phyloP scores from a whole-genome alignment of 2,113 vertebrate genomes.

The Daphoenositta chrysoptera region DNA sequence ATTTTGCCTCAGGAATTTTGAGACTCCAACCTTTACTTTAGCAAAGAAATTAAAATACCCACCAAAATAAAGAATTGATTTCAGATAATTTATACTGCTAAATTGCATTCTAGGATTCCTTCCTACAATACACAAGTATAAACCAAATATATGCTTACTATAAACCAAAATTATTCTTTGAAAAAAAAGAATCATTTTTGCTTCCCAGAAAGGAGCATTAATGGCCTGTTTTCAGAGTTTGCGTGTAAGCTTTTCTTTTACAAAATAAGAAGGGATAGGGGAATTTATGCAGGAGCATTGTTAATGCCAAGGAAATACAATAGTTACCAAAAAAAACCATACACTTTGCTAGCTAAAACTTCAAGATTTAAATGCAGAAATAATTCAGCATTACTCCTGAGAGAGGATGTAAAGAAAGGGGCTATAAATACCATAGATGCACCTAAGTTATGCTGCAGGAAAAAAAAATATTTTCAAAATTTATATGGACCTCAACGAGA shows the following conservation, averaged over 20 bases:
- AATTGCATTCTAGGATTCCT: not conserved
- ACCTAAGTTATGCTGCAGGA: not conserved
- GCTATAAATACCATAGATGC: not conserved
- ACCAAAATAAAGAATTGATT: not conserved
- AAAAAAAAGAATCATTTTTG: not conserved
- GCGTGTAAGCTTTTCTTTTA: not conserved
- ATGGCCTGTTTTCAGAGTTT: not conserved
- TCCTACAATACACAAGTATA: not conserved
- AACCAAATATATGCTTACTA: not conserved
- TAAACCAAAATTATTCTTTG: not conserved
- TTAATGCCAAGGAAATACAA: not conserved
- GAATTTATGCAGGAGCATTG: not conserved
- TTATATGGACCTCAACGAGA: not conserved
- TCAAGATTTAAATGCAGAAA: not conserved
- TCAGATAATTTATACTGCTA: not conserved
- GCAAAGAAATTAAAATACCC: not conserved
- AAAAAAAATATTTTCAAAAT: not conserved
- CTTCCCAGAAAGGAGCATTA: not conserved
- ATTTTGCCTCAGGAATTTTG: not conserved
- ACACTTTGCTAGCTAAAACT: not conserved
- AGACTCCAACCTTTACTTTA: not conserved
- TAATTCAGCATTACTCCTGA: not conserved
- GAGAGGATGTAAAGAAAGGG: not conserved
- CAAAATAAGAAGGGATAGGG: not conserved
- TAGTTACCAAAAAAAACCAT: not conserved